phyloP scores from a whole-genome alignment of 2,797 vertebrate genomes.

The Sebastes itinus region DNA sequence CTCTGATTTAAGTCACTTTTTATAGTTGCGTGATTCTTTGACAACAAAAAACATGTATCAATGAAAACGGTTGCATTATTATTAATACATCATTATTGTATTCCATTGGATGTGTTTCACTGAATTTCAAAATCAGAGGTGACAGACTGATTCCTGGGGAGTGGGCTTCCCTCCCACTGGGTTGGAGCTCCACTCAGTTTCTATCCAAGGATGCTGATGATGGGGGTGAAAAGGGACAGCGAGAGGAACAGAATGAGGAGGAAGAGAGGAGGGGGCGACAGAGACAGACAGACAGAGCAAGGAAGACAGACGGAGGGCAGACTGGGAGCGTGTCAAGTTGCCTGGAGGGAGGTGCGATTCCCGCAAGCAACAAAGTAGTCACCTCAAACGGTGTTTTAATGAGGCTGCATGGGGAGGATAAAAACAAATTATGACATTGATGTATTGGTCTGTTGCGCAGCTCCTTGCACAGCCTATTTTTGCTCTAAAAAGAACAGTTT shows the following conservation, averaged over 20 bases:
- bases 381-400: conserved; percentile 76
- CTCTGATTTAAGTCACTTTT: conserved; percentile 10
- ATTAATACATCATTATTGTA: neutral
- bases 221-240: neutral
- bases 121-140: conserved; percentile 59
- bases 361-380: conserved; percentile 68
- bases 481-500: conserved; percentile 35
- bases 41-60: neutral
- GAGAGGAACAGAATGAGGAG: neutral
- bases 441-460: conserved; percentile 58
- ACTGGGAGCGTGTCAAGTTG: conserved; percentile 62
- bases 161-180: conserved; percentile 51
- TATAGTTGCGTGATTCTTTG: neutral
- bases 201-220: conserved; percentile 31
- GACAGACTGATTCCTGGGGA: conserved; percentile 65
- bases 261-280: neutral
- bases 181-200: conserved; percentile 20
- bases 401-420: conserved; percentile 65
- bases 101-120: conserved; percentile 12
- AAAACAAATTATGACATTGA: conserved; percentile 76
- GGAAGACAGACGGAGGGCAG: conserved; percentile 45
- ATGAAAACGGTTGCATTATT: conserved; percentile 3
- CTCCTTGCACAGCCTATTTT: conserved; percentile 30
- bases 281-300: conserved; percentile 20
- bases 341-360: conserved; percentile 61